Percentiles rank a stretch among this genome's conserved stretches.
These are phyloP conservation scores for Eledona agricola DNA, from an alignment of 2,888 invertebrate species.

Conservation along the genomic window DNA sequence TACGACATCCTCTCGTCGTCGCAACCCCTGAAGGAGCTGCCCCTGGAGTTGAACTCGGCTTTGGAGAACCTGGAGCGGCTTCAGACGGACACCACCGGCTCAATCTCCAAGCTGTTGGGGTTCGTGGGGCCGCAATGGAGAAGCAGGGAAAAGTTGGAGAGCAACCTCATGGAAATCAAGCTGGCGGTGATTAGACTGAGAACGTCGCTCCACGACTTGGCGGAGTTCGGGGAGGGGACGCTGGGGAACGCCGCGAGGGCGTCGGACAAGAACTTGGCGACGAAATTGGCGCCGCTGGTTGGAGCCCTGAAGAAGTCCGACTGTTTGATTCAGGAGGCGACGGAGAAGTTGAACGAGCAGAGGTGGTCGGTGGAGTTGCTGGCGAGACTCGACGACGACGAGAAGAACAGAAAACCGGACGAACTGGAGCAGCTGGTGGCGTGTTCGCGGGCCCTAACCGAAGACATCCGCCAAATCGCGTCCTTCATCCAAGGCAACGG, in stretches of 20 bases:
- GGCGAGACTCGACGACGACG: conserved; percentile 49
- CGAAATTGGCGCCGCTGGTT: conserved; percentile 80
- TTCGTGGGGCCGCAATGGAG: conserved; percentile 87
- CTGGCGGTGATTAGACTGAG: conserved; percentile 80
- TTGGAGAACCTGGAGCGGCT: conserved; percentile 78
- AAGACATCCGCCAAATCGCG: conserved; percentile 88
- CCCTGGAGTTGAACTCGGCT: conserved; percentile 78
- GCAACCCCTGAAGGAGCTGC: conserved; percentile 69
- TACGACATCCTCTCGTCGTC: conserved; percentile 70
- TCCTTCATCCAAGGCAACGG: conserved; percentile 91
- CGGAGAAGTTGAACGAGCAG: conserved; percentile 76
- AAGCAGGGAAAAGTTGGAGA: conserved; percentile 78
- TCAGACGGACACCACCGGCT: conserved; percentile 82
- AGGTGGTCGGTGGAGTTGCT: conserved; percentile 81
- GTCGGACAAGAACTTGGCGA: conserved; percentile 76
- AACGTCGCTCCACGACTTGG: conserved; percentile 84
- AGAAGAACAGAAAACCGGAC: conserved; percentile 73
- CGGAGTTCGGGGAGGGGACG: conserved; percentile 89
- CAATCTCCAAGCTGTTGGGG: conserved; percentile 79
- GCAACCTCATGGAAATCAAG: conserved; percentile 83
- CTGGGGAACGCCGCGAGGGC: conserved; percentile 86
- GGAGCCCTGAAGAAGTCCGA: conserved; percentile 83
- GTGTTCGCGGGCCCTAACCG: conserved; percentile 85
- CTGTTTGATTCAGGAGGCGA: conserved; percentile 80
- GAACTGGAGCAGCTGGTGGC: conserved; percentile 89